These are phyloP conservation scores for Zhuqinia jingwanae DNA, from an alignment of 2,888 invertebrate genomes.

Conservation along the genomic window DNA sequence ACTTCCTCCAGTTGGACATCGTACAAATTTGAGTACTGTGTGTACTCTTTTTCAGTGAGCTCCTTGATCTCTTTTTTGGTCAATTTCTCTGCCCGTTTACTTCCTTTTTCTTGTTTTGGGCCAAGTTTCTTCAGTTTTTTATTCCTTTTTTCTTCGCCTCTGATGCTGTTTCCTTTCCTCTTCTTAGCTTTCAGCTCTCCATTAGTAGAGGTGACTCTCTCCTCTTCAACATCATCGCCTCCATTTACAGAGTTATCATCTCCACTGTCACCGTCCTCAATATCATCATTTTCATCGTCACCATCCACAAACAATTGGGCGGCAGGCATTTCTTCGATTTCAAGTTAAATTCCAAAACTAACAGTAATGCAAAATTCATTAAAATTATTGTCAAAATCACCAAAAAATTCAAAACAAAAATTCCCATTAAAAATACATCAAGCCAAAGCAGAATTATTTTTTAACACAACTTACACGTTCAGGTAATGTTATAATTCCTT, in stretches of 20 bases:
- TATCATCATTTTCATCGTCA: slow-evolving; percentile 51
- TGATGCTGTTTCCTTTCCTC: slow-evolving; percentile 41
- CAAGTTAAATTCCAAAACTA: no score
- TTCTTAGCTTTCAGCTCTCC: slow-evolving; percentile 35
- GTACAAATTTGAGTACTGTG: slow-evolving; percentile 73
- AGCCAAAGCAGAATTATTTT: no score
- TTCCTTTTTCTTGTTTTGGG: slow-evolving; percentile 47
- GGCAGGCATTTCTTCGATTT: no score
- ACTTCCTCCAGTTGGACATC: slow-evolving; percentile 76
- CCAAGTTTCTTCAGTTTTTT: slow-evolving; percentile 56
- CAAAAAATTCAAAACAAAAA: no score
- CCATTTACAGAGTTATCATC: slow-evolving; percentile 35
- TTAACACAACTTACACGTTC: no score
- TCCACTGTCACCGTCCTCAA: slow-evolving; percentile 25
- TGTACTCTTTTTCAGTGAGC: slow-evolving; percentile 68
- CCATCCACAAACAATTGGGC: slow-evolving; percentile 64
- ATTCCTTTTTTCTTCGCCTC: slow-evolving; percentile 3
- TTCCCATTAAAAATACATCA: no score
- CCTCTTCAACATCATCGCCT: not conserved
- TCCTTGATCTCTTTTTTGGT: slow-evolving; percentile 65
- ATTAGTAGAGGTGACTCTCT: not conserved
- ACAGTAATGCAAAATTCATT: no score
- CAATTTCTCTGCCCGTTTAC: slow-evolving; percentile 35
- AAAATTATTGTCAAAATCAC: no score
- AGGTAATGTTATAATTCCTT: no score